Percentiles rank a stretch among this genome's conserved stretches.
These are phyloP conservation scores for Callyntrura sp. DNA, from an alignment of 2,888 invertebrate genomes.

Conservation along the genomic window DNA sequence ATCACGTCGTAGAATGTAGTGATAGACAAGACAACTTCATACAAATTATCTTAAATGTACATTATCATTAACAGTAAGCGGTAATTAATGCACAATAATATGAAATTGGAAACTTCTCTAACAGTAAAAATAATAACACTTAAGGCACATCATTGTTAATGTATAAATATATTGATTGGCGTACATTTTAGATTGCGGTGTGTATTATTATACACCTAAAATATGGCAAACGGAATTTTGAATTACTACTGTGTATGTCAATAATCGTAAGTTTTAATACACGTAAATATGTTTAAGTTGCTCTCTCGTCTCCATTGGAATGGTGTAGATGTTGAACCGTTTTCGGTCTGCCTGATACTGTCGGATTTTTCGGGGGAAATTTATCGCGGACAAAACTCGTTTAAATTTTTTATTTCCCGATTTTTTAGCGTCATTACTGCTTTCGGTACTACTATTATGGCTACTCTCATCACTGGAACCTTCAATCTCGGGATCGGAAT, in stretches of 20 bases:
- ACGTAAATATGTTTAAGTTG: conserved; percentile 83
- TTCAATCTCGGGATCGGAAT: conserved; percentile 61
- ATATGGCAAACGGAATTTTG: conserved; percentile 56
- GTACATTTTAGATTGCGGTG: not conserved
- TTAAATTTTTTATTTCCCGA: conserved; percentile 70
- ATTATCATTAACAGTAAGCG: not conserved
- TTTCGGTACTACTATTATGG: conserved; percentile 5
- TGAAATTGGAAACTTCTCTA: not conserved
- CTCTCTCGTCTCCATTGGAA: conserved; percentile 82
- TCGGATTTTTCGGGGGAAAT: conserved; percentile 81
- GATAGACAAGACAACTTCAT: too few relatives aligned
- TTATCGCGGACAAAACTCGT: conserved; percentile 78
- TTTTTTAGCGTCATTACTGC: conserved; percentile 37
- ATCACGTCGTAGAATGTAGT: too few relatives aligned
- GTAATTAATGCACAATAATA: not conserved
- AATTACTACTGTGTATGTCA: not conserved
- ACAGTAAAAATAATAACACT: not conserved
- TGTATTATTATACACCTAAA: conserved; percentile 6
- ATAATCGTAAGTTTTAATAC: conserved; percentile 72
- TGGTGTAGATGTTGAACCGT: conserved; percentile 82
- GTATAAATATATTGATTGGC: conserved; percentile 9
- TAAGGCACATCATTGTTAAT: not conserved
- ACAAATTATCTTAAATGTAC: not conserved
- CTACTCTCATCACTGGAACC: conserved; percentile 43
- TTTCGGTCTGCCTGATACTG: conserved; percentile 81